Evolutionary conservation across 2,888 invertebrate species (phyloP), one percentile per base, ranked within the genome.

Genomic region (Helicoverpa assulta): DNA sequence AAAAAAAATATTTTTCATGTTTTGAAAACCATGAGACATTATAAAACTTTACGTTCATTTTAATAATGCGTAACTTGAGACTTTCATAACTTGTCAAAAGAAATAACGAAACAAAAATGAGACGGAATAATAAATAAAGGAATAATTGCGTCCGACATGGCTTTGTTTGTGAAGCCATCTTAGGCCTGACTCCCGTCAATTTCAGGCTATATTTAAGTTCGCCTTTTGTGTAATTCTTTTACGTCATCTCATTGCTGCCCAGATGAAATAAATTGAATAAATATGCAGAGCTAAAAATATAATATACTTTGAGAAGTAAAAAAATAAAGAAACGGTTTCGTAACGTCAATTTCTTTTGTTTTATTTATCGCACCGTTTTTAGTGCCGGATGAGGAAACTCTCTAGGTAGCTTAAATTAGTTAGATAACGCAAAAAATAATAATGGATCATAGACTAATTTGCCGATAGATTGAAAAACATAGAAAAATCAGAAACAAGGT

Each of bases 131-230:
- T 87, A 88, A 89, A 89, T 88, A 85, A 89, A 86, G 78, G 77
- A 87, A 90, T 90, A 89, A 90, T 91, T 91, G 86, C 83, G 82
- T 83, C 76, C 80, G 86, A 88, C 87, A 81, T 85, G 81, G 84
- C 85, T 88, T 88, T 89, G 85, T 89, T 85, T 84, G 78, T 68
- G 76, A 83, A 85, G 70, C 77, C 69, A 72, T 79, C 76, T 73
- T 83, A 81, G 83, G 82, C 74, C 72, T 78, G 75, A 81, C 82
- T 83, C 73, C 73, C 72, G 69, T 83, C 81, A 81, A 81, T 80
- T 79, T 67, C 65, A 70, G 79, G 71, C 67, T 70, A 66, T 81
- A 68, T 71, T 79, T 77, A 66, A 67, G 68, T 70, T 40, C 12
- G 55, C 65, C 70, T 69, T 72, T 82, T 83, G 67, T 73, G 59